Evolutionary conservation across 2,797 vertebrate genomes (phyloP), one percentile per base, ranked within the genome.

Genomic region (Xiphorhynchus erythropygius): DNA sequence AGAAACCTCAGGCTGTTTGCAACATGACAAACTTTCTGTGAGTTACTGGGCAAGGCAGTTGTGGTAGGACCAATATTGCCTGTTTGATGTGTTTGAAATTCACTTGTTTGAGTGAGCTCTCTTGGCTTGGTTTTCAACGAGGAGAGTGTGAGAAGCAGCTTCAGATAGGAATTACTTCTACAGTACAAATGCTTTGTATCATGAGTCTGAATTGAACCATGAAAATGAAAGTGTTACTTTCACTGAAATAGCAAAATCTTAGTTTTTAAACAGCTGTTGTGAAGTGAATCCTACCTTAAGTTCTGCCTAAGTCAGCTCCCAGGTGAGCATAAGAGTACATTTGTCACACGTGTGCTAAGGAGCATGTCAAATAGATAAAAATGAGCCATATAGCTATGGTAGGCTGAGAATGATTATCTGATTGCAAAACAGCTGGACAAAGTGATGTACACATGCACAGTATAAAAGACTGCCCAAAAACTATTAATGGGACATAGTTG

Each of bases 401-500:
- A 64, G 44, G 21, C 12, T 76, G 50, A 75, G 39, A 94, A 44
- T 27, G 5, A 52, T 30, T 4, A 1, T 37, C 33, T 67, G 35
- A 70, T 33, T 37, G 10, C 47, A 68, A 74, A 93, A 24, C 0
- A 8, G 18, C 7, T 21, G 9, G 25, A 44, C 5, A 21, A 73
- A 56, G 25, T 35, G 27, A 49, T 33, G 14, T 35, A 30, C 19
- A 39, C 8, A 14, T 2, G 7, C 21, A 59, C 9, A 64, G 8
- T 9, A 30, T 5, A 52, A 74, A 80, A 50, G 30, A 70, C 16
- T 47, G 30, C 4, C 14, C 10, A 21, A 5, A 60, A 59, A 35
- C 13, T 25, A 2, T 25, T 59, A 2, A 5, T 30, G 27, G 33
- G 24, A 70, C 1, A 0, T 7, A 63, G 30, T 1, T 52, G 12